These are phyloP conservation scores for Falco berigora DNA, from an alignment of 2,797 vertebrate genomes.

Conservation along the genomic window DNA sequence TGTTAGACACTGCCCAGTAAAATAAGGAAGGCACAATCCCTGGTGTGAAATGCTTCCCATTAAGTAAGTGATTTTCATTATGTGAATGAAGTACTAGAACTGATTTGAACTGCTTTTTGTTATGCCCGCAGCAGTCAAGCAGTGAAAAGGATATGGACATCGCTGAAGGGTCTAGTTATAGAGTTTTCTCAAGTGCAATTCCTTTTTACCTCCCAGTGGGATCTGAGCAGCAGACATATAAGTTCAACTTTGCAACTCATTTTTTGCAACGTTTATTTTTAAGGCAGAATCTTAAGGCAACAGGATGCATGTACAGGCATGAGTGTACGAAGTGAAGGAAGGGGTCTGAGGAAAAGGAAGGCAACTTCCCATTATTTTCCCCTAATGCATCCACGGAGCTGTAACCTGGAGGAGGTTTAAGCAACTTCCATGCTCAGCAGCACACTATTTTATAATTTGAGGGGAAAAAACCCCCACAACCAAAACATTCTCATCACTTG, in stretches of 20 bases:
- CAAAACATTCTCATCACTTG: background rate
- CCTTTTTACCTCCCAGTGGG: background rate
- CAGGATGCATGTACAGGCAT: background rate
- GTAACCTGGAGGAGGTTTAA: background rate
- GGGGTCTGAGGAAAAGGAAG: background rate
- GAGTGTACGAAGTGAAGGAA: background rate
- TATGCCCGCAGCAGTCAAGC: background rate
- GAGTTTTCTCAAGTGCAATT: background rate
- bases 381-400: background rate
- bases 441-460: background rate
- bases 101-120: background rate
- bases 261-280: background rate
- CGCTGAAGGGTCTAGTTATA: background rate
- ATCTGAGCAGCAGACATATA: background rate
- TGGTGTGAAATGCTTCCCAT: background rate
- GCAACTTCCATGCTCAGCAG: background rate
- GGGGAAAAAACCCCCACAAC: background rate
- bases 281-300: background rate
- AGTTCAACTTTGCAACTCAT: background rate
- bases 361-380: background rate
- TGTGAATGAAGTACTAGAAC: background rate
- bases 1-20: background rate
- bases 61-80: constrained; percentile 2
- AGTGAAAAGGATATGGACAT: background rate
- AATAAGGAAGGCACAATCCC: background rate